Evolutionary conservation across 2,113 vertebrate genomes (phyloP), one percentile per base, ranked within the genome.

Genomic region (Rhabdomys dilectus): DNA sequence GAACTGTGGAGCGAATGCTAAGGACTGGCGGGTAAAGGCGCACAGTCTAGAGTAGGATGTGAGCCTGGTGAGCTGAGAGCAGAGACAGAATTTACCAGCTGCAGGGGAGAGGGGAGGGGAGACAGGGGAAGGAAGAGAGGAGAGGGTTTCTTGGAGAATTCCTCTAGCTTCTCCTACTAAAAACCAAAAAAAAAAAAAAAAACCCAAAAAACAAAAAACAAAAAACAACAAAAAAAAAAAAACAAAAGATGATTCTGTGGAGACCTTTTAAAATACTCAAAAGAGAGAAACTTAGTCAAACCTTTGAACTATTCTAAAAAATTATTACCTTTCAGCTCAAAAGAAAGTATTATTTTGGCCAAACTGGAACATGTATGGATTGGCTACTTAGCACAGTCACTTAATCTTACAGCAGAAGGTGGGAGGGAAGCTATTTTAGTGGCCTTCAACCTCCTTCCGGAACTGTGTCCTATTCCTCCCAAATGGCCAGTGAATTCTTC

Each of bases 241-340:
- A 36, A n/a, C 15, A 6, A 34, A 88, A 73, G 94, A 81, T 62
- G 29, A 89, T 91, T 92, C 73, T 87, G 53, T 96, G 62, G 86
- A 94, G 85, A 42, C 82, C 80, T 95, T 98, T 96, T 77, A 95
- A 97, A 97, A 88, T 97, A 95, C 66, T 93, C 93, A 93, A 60
- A 82, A 39, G 76, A 89, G 84, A 96, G 70, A 93, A 93, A 42
- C 75, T 72, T 91, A 90, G 73, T 96, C n/a, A 75, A 95, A 85
- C 51, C 70, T 93, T 94, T 91, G 89, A 96, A 78, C 22, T 45
- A 85, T 88, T 94, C 86, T 93, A 76, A 94, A 94, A 93, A 94
- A 93, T 82, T 92, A 93, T 94, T 97, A 45, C 13, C 82, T 94
- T 95, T 97, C 82, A 96, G 7, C 78, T 85, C 34, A 80, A 96